Evolutionary conservation across 2,797 vertebrate species (phyloP), one percentile per base, ranked within the genome.

Genomic region (Graptemys geographica): DNA sequence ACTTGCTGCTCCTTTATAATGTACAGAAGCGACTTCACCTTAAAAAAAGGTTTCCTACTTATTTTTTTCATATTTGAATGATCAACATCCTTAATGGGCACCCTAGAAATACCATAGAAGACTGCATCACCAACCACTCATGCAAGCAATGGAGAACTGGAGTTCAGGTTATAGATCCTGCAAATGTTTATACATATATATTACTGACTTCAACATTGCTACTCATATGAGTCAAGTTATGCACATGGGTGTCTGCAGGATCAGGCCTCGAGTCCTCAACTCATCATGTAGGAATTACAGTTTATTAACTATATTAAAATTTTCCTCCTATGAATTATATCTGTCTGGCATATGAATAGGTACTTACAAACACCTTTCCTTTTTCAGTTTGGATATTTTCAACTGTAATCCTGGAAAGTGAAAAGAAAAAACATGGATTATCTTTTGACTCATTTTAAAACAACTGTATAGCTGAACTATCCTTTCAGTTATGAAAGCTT

Each of bases 281-380:
- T 31, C 51, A 59, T 80, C 19, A 88, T 80, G 79, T 11, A 90
- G 92, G 84, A 91, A 82, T n/a, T 76, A 33, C 2, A 5, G 18
- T n/a, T 86, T 2, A 0, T 44, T 90, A 86, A 87, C 27, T 74
- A 53, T 49, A 89, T 4, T 57, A 84, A 81, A 13, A 83, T 10
- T 84, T 69, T 88, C 41, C 52, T 93, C 86, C 81, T 90, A 91
- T 37, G 74, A 62, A 88, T n/a, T 19, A 86, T 15, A 83, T 53
- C 16, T 79, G 56, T 53, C 56, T 59, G 28, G 18, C 31, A 55
- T 31, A 81, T 79, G 41, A 23, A 55, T 37, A 72, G 92, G 55
- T 98, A 99, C 99, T 99, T 98, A 99, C 99, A 99, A 97, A 97
- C 99, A 99, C 79, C 99, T 98, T 80, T 99, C 99, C 83, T 99